phyloP scores from a whole-genome alignment of 2,888 invertebrate genomes.

The Lepidocyrtoides sp. region DNA sequence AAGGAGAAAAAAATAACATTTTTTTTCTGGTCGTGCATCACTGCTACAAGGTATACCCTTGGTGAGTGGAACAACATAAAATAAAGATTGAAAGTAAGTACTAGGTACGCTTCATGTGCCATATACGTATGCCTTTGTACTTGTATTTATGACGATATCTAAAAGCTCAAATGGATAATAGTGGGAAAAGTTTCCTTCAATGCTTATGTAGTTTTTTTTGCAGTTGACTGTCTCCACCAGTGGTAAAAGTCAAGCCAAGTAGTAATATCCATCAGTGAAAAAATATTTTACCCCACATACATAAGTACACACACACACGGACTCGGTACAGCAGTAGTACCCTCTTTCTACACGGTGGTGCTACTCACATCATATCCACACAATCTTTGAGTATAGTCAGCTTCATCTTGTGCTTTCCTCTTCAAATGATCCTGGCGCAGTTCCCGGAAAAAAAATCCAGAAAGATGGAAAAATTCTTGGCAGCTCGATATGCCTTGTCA shows the following conservation, averaged over 20 bases:
- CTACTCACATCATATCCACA: neutral
- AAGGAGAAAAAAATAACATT: neutral
- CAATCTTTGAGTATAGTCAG: neutral
- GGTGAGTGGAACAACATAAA: neutral
- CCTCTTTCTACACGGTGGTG: neutral
- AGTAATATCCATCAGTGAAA: slow-evolving; percentile 69
- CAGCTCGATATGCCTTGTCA: slow-evolving; percentile 78
- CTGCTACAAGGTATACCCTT: neutral
- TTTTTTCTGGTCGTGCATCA: neutral
- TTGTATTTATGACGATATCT: neutral
- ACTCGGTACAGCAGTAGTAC: no score
- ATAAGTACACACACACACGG: slow-evolving; percentile 16
- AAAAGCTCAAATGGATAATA: slow-evolving; percentile 18
- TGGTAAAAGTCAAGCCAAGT: slow-evolving; percentile 66
- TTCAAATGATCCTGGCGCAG: slow-evolving; percentile 69
- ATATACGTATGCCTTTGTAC: neutral
- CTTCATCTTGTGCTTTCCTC: neutral
- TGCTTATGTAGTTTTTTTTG: neutral
- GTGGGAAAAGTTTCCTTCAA: slow-evolving; percentile 9
- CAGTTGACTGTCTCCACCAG: slow-evolving; percentile 1
- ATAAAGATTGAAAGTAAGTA: neutral
- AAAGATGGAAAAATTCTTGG: slow-evolving; percentile 78
- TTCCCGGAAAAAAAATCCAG: slow-evolving; percentile 76
- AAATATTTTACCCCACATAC: slow-evolving; percentile 71
- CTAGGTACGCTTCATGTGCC: neutral